Evolutionary conservation across 2,888 invertebrate species (phyloP), one percentile per base, ranked within the genome.

Genomic region (Melanchra persicariae): DNA sequence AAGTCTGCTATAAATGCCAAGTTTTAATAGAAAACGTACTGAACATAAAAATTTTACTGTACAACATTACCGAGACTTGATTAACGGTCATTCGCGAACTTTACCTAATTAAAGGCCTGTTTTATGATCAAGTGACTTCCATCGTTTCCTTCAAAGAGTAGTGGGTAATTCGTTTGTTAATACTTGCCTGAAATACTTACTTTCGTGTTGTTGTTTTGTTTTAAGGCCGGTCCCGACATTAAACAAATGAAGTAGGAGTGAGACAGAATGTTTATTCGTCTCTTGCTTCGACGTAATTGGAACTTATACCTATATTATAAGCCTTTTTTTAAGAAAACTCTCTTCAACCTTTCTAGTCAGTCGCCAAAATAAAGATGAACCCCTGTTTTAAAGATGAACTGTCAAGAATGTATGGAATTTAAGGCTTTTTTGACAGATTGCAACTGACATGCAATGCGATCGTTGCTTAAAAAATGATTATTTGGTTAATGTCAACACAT

Each of bases 11-110:
- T 85, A 80, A 85, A 84, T 66, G 74, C 68, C 68, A 75, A 79
- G 82, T 80, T 79, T 84, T 74, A 84, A 82, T 80, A 82, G 77
- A 67, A 74, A 82, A 82, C 84, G 85, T 82, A 85, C 66, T 59
- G 70, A 49, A 74, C 85, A 79, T 85, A 83, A 85, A 83, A 60
- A 4, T 30, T 82, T 85, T 85, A 85, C 70, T 68, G 59, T 64
- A 51, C 63, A 69, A 71, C 82, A 67, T 82, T 72, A 78, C 70
- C 59, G 24, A 30, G 68, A 37, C 59, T 78, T 84, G 74, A 85
- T 85, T 85, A 85, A 79, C 74, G 69, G 70, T 40, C 68, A 68
- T 75, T 79, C 62, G 60, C 66, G 37, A 70, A 77, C 73, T 77
- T 74, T 70, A 55, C 52, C 73, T 84, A 85, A 85, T 85, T 85